Evolutionary conservation across 2,113 vertebrate genomes (phyloP), one percentile per base, ranked within the genome.

Genomic region (Otis tarda): DNA sequence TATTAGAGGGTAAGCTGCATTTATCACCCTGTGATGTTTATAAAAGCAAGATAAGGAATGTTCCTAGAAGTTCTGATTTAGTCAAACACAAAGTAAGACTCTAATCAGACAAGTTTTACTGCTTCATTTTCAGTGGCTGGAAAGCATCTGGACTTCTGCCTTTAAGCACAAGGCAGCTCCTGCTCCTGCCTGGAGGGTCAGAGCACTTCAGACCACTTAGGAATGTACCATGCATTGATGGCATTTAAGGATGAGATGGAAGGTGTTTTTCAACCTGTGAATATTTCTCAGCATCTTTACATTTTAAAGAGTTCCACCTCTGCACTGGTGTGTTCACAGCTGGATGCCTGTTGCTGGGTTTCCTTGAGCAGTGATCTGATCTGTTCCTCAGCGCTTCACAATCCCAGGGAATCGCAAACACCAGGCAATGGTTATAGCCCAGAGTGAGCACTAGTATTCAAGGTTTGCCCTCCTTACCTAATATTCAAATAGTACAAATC

Each of bases 161-260:
- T 84, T 52, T 67, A 33, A 67, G 84, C 53, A 7, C 7, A 53
- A 17, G 18, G 11, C 19, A 81, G 37, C 15, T 87, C 9, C 41
- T 76, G 33, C 53, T 89, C 16, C 63, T 53, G 28, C 30, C 35
- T 35, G 3, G 3, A 41, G 30, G 21, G 9, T 70, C 56, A 49
- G 43, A 84, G 45, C 24, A 5, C 50, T 61, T 12, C 59, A 41
- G 16, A 19, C 9, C 53, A 12, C 31, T 15, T 0, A 31, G 41
- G n/a, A 55, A 31, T 0, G 1, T 4, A 1, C 9, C 4, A 0
- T 2, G 30, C 0, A 0, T 3, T 57, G 41, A 31, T 79, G 39
- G 5, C 19, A 5, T 31, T 33, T 35, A 21, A 74, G 10, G 73
- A 74, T 18, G 68, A 75, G 13, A 22, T 71, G 53, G 23, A 56